Conservation (phyloP, 2,888 invertebrate species). For the Smittia aterrima region DNA sequence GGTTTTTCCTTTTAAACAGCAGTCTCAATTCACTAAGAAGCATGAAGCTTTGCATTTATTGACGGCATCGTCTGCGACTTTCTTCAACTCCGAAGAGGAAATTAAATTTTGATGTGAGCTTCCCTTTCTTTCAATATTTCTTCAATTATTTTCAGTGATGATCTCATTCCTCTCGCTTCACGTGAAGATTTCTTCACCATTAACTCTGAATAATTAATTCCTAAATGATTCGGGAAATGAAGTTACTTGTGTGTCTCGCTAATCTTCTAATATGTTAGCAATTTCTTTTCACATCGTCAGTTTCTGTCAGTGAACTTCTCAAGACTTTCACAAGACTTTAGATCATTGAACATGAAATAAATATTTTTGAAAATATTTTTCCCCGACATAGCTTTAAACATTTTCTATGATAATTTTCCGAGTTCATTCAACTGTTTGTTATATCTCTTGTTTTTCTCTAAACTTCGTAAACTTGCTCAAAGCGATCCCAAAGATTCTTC, state of each 20-base stretch:
- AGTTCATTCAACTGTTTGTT: too few relatives aligned
- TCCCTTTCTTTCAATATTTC: neutral
- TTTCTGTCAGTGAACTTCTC: neutral
- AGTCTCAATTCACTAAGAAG: neutral
- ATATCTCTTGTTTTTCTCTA: too few relatives aligned
- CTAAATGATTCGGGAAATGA: slow-evolving; percentile 22
- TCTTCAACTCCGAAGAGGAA: neutral
- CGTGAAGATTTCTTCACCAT: slow-evolving; percentile 23
- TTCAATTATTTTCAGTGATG: neutral
- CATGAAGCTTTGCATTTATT: neutral
- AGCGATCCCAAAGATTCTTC: too few relatives aligned
- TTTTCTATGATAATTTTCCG: too few relatives aligned
- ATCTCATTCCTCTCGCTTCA: neutral
- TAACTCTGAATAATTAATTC: slow-evolving; percentile 39
- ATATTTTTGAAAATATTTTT: too few relatives aligned
- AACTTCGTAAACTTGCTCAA: too few relatives aligned
- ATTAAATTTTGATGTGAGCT: slow-evolving; percentile 11
- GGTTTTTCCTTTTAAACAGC: neutral
- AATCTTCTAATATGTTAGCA: slow-evolving; percentile 22
- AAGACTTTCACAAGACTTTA: too few relatives aligned
- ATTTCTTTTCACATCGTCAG: neutral
- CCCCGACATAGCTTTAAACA: too few relatives aligned
- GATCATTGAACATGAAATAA: too few relatives aligned
- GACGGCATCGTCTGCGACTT: neutral
- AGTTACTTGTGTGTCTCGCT: slow-evolving; percentile 14